A percentile compares a stretch with the other conserved stretches of the same genome.
phyloP scores from a whole-genome alignment of 2,888 invertebrate genomes.

The Callosobruchus maculatus region DNA sequence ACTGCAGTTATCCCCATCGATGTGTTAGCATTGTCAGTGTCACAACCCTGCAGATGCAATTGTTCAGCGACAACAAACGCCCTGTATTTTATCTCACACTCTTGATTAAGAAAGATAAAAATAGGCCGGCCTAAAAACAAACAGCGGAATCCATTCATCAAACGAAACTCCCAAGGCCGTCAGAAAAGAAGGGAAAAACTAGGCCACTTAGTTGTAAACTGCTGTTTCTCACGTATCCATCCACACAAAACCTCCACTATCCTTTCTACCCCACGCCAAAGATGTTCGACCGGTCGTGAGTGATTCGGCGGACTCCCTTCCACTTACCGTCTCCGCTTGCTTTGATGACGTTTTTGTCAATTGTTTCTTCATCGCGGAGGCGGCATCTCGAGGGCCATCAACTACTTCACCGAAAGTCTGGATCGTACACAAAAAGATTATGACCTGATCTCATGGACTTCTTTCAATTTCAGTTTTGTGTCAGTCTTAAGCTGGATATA shows the following conservation, averaged over 20 bases:
- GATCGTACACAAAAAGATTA: neutral
- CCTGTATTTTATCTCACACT: neutral
- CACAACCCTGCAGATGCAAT: no score
- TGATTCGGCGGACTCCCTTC: neutral
- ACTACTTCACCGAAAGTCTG: neutral
- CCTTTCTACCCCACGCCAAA: neutral
- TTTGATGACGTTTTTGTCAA: neutral
- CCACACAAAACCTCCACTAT: neutral
- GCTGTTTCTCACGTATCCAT: neutral
- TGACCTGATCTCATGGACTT: no score
- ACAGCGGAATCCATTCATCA: neutral
- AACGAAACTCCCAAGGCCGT: neutral
- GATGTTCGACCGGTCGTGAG: neutral
- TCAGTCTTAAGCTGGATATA: no score
- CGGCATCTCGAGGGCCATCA: neutral
- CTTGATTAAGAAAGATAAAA: neutral
- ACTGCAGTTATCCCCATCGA: no score
- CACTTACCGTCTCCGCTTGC: neutral
- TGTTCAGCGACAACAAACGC: no score
- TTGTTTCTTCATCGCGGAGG: neutral
- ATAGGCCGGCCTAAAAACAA: neutral
- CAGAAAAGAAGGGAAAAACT: neutral
- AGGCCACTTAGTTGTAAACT: neutral
- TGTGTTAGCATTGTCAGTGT: no score
- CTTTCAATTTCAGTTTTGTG: no score